Percentiles rank a stretch among this genome's conserved stretches.
phyloP scores from a whole-genome alignment of 1,140 invertebrate genomes.

The Prorops nasuta region DNA sequence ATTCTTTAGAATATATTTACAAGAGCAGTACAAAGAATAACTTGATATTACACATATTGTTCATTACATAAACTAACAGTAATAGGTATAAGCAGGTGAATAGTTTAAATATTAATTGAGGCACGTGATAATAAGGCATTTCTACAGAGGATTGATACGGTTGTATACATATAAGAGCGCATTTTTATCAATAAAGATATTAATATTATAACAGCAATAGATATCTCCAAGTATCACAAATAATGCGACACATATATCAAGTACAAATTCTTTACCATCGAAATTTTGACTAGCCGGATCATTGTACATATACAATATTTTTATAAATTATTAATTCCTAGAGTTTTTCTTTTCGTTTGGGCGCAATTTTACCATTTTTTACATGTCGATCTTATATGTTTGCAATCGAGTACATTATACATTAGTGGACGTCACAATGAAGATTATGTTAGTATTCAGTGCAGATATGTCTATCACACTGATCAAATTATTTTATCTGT shows the following conservation, averaged over 20 bases:
- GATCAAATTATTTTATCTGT: neutral
- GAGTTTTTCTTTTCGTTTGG: conserved; percentile 2
- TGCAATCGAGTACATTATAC: conserved; percentile 32
- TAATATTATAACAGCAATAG: no score
- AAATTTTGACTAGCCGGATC: no score
- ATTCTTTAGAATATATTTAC: conserved; percentile 48
- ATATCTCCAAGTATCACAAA: no score
- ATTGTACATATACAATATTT: no score
- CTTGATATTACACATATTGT: conserved; percentile 43
- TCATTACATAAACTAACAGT: conserved; percentile 39
- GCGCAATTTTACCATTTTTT: no score
- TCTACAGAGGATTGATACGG: conserved; percentile 40
- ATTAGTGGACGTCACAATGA: conserved; percentile 39
- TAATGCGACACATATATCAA: no score
- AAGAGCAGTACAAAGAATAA: conserved; percentile 49
- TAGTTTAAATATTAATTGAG: conserved; percentile 46
- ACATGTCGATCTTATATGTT: conserved; percentile 25
- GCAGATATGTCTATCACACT: conserved; percentile 9
- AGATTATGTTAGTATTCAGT: conserved; percentile 31
- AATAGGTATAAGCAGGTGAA: conserved; percentile 39
- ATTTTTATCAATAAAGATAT: neutral
- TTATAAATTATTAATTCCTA: conserved; percentile 2
- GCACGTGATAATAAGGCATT: conserved; percentile 49
- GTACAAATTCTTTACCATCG: no score
- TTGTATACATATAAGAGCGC: conserved; percentile 27